phyloP scores from a whole-genome alignment of 2,797 vertebrate species.

The Peromyscus nudipes region DNA sequence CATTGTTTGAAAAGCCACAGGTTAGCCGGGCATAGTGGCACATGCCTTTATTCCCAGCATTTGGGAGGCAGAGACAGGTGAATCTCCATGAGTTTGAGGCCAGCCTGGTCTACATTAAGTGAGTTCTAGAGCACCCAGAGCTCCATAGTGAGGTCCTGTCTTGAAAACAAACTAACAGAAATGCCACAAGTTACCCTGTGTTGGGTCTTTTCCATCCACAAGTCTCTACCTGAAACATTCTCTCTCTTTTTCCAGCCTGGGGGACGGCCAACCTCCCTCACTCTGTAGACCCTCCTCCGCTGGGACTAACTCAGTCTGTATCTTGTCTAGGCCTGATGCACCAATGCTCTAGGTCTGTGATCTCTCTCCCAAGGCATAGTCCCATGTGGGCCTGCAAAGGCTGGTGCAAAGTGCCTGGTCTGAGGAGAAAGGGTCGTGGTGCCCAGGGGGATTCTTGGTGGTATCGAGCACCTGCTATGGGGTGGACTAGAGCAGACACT shows the following conservation, averaged over 20 bases:
- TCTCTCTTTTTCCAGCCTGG: background rate
- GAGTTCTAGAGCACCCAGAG: background rate
- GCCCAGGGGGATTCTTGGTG: background rate
- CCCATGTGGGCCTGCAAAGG: background rate
- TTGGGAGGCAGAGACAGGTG: background rate
- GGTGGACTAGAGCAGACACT: background rate
- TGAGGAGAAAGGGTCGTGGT: background rate
- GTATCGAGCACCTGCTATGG: background rate
- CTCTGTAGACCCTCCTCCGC: background rate
- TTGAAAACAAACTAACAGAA: background rate
- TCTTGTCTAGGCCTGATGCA: background rate
- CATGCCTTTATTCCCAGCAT: background rate
- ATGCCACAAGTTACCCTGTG: background rate
- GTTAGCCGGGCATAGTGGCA: background rate
- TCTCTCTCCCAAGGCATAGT: background rate
- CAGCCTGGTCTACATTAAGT: background rate
- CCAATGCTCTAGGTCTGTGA: background rate
- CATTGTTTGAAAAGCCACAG: background rate
- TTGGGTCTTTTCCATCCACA: background rate
- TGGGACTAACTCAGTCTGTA: background rate
- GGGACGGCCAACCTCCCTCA: background rate
- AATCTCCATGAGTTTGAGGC: background rate
- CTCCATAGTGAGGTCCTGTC: background rate
- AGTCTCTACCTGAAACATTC: background rate
- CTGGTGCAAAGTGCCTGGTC: background rate